Evolutionary conservation across 2,888 invertebrate species (phyloP).

Genomic region (Heliconius erato): DNA sequence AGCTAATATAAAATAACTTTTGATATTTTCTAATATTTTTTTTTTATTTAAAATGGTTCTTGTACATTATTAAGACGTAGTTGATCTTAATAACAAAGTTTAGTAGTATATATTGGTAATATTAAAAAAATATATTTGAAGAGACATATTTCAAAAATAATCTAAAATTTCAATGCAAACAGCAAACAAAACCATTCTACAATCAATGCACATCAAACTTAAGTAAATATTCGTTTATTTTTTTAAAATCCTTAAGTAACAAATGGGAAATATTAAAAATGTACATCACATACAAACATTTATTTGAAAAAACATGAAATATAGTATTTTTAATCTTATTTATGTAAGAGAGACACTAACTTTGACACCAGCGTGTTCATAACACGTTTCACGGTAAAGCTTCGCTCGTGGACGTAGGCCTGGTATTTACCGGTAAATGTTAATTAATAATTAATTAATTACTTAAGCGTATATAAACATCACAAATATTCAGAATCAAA

Average conservation of each 20-base stretch:
- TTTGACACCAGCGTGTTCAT: constrained; percentile 61
- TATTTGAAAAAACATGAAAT: constrained; percentile 55
- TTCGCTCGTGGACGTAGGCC: constrained; percentile 61
- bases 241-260: constrained; percentile 52
- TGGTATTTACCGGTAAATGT: constrained; percentile 44
- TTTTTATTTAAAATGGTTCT: not conserved
- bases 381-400: constrained; percentile 58
- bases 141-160: not conserved
- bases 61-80: not conserved
- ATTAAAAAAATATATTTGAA: not conserved
- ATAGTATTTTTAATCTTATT: constrained; percentile 45
- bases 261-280: constrained; percentile 62
- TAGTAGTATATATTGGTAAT: not conserved
- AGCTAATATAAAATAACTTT: constrained; percentile 2
- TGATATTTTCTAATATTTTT: not conserved
- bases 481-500: constrained; percentile 62
- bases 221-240: constrained; percentile 17
- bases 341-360: constrained; percentile 51
- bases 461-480: constrained; percentile 69
- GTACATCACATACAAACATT: constrained; percentile 61
- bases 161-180: too few species aligned
- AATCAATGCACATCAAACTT: constrained; percentile 30
- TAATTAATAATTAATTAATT: constrained; percentile 22
- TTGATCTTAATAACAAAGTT: not conserved
- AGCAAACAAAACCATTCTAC: not conserved